Evolutionary conservation across 2,113 vertebrate species (phyloP).

Genomic region (Podarcis cretensis): DNA sequence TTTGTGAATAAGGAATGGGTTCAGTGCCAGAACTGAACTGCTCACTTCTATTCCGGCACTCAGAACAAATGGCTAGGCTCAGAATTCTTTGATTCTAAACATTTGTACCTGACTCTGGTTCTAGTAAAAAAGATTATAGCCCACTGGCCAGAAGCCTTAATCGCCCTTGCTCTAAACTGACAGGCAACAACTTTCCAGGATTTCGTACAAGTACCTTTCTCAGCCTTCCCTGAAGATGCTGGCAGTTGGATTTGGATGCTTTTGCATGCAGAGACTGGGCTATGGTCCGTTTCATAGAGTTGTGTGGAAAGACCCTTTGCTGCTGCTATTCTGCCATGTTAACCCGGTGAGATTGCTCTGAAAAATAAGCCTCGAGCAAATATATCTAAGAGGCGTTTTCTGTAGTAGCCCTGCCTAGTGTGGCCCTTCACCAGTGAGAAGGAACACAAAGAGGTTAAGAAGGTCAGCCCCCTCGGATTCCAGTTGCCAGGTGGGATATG

Average conservation of each 20-base stretch:
- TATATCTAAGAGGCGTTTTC: constrained; percentile 33
- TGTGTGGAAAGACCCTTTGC: constrained; percentile 47
- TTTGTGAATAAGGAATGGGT: no score
- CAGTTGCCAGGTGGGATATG: background rate
- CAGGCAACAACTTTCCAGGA: background rate
- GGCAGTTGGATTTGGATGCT: background rate
- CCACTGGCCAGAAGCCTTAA: no score
- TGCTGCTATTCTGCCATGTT: constrained; percentile 24
- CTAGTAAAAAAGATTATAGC: no score
- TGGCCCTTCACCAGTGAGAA: background rate
- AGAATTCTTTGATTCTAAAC: no score
- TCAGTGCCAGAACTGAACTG: no score
- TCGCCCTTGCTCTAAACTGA: background rate
- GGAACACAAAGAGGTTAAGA: constrained; percentile 30
- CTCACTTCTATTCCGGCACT: no score
- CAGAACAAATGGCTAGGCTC: no score
- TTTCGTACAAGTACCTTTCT: background rate
- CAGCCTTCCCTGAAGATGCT: background rate
- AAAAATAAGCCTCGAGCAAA: background rate
- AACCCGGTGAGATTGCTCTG: constrained; percentile 47
- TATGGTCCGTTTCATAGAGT: background rate
- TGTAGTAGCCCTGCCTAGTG: background rate
- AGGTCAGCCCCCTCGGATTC: constrained; percentile 47
- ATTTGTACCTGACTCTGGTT: no score
- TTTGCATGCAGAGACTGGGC: background rate